Conservation (phyloP, 2,888 invertebrate species). For the Phyllotreta striolata region DNA sequence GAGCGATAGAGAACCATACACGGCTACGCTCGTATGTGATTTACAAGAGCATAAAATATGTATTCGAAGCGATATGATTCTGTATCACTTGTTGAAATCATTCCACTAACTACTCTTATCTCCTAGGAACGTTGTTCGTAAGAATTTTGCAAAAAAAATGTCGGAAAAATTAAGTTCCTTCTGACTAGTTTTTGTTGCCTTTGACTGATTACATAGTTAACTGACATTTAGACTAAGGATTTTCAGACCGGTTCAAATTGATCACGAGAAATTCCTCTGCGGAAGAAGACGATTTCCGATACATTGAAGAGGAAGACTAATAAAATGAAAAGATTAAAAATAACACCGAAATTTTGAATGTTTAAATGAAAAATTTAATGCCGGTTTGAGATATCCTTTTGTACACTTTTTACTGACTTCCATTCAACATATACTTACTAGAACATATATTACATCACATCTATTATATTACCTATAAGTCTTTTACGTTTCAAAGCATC, state of each 20-base stretch:
- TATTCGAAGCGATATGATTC: background rate
- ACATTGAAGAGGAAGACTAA: no score
- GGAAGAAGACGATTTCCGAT: no score
- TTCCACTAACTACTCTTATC: slow-evolving; percentile 9
- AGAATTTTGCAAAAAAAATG: slow-evolving; percentile 30
- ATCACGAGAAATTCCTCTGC: no score
- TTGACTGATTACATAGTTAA: slow-evolving; percentile 13
- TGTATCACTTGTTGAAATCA: slow-evolving; percentile 13
- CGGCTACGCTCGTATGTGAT: no score
- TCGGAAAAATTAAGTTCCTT: slow-evolving; percentile 26
- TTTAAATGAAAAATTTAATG: no score
- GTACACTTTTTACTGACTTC: no score
- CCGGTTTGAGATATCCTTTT: no score
- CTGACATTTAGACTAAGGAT: slow-evolving; percentile 22
- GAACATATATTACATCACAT: slow-evolving; percentile 29
- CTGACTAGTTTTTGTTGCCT: slow-evolving; percentile 9
- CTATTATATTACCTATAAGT: slow-evolving; percentile 27
- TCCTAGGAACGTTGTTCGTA: slow-evolving; percentile 17
- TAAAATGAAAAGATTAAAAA: no score
- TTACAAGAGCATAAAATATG: background rate
- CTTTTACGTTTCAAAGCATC: slow-evolving; percentile 26
- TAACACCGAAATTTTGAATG: no score
- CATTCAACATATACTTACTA: slow-evolving; percentile 19
- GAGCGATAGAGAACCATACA: no score
- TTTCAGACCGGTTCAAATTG: background rate